Percentiles rank a stretch among this genome's conserved stretches.
phyloP scores from a whole-genome alignment of 1,140 invertebrate species.

The Littorina saxatilis region DNA sequence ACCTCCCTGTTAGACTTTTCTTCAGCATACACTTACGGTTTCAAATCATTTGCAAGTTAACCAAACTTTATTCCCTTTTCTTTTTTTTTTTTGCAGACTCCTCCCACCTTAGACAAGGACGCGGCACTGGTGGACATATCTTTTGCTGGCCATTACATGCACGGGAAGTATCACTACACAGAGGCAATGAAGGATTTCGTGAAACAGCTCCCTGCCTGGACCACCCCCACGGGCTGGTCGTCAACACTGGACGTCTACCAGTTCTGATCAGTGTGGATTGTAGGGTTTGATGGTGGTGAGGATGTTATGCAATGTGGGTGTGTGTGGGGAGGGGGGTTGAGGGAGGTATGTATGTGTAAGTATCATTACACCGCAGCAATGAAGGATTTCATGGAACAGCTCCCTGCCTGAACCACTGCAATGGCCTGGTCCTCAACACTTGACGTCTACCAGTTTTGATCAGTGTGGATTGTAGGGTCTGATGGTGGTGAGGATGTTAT shows the following conservation, averaged over 20 bases:
- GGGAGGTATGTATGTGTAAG: not conserved
- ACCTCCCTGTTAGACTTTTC: no score
- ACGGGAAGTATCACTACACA: constrained; percentile 78
- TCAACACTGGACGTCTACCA: constrained; percentile 45
- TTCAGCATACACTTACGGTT: no score
- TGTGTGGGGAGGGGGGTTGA: not conserved
- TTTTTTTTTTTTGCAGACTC: not conserved
- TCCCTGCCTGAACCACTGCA: constrained; percentile 37
- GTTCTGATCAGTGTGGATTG: not conserved
- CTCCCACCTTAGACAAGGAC: constrained; percentile 1
- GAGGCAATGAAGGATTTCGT: constrained; percentile 17
- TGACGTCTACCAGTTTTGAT: constrained; percentile 37
- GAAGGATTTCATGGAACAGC: not conserved
- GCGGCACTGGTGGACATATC: constrained; percentile 78
- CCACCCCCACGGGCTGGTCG: constrained; percentile 24
- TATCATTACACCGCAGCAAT: constrained; percentile 67
- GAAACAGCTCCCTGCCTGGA: constrained; percentile 38
- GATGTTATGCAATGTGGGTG: not conserved
- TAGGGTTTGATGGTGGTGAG: not conserved
- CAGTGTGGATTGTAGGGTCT: not conserved
- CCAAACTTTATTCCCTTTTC: no score
- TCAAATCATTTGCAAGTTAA: no score
- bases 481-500: not conserved
- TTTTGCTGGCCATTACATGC: constrained; percentile 81
- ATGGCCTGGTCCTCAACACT: constrained; percentile 42